These are phyloP conservation scores for Anhinga rufa DNA, from an alignment of 2,113 vertebrate genomes.

Conservation along the genomic window DNA sequence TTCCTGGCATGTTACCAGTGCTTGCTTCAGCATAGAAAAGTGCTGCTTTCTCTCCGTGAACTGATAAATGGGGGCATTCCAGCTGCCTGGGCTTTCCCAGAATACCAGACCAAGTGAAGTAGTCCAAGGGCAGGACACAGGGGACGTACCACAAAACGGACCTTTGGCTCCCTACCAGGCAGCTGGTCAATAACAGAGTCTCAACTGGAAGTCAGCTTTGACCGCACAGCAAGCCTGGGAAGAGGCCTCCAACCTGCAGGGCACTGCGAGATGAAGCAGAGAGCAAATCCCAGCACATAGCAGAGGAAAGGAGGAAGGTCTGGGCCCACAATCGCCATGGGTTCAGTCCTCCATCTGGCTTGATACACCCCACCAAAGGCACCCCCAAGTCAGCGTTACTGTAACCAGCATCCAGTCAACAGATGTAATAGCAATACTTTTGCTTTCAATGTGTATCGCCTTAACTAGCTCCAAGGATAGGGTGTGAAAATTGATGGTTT, in stretches of 20 bases:
- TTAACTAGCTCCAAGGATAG: neutral
- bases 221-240: neutral
- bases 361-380: neutral
- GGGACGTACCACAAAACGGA: rapidly evolving
- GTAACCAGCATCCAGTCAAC: neutral
- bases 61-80: neutral
- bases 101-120: neutral
- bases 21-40: neutral
- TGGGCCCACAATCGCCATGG: neutral
- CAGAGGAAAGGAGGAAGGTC: neutral
- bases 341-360: neutral
- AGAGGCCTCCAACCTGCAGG: neutral
- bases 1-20: neutral
- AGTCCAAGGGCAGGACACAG: neutral
- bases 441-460: neutral
- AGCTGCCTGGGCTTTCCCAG: neutral
- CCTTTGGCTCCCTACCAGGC: neutral
- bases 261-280: rapidly evolving
- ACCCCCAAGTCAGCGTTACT: neutral
- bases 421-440: neutral
- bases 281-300: rapidly evolving
- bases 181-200: neutral
- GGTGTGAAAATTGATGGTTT: neutral
- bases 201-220: neutral
- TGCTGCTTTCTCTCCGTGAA: neutral